phyloP scores from a whole-genome alignment of 1,140 invertebrate species.

The Arion vulgaris region DNA sequence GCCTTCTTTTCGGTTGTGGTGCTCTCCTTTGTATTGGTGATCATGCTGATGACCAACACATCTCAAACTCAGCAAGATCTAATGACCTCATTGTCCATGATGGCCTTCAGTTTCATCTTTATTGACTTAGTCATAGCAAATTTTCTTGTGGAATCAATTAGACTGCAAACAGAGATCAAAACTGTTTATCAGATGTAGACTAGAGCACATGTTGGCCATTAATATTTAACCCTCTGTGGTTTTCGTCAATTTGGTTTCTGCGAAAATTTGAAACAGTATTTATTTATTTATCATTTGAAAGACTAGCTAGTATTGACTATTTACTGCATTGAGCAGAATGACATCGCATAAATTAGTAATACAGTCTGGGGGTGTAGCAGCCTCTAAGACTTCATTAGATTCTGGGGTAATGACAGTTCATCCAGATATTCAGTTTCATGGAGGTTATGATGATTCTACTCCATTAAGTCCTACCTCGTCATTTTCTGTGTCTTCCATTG shows the following conservation, averaged over 20 bases:
- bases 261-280: too few species aligned
- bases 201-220: background rate
- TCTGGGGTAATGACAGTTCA: constrained; percentile 23
- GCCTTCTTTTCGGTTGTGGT: constrained; percentile 64
- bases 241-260: too few species aligned
- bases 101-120: constrained; percentile 61
- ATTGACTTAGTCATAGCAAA: constrained; percentile 62
- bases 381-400: background rate
- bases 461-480: constrained; percentile 59
- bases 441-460: constrained; percentile 15
- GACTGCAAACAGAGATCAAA: constrained; percentile 56
- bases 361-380: background rate
- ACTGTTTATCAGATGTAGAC: constrained; percentile 24
- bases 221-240: background rate
- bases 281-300: too few species aligned
- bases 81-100: constrained; percentile 55
- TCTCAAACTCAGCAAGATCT: constrained; percentile 55
- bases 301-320: background rate
- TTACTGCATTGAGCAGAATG: background rate
- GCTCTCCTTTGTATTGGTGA: constrained; percentile 56
- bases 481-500: constrained; percentile 51
- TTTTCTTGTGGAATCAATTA: constrained; percentile 61
- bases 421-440: background rate
- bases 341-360: background rate
- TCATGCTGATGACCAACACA: constrained; percentile 61